Evolutionary conservation across 2,113 vertebrate species (phyloP), one percentile per base, ranked within the genome.

Genomic region (Stegostoma tigrinum): DNA sequence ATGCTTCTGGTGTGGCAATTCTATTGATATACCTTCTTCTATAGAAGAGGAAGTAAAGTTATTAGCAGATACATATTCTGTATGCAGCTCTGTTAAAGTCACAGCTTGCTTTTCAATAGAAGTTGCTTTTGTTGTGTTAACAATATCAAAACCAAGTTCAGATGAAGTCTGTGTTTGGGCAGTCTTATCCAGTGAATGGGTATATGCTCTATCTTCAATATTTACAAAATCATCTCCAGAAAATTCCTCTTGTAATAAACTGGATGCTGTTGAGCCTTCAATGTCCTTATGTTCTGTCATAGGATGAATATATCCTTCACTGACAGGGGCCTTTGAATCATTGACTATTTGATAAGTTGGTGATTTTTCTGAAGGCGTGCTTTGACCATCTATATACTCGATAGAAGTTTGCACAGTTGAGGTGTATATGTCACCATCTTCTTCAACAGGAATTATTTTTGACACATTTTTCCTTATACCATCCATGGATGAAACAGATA

Each of bases 351-450:
- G 21, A 70, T 95, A 34, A 34, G 93, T 68, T 68, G 42, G 19
- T 72, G 42, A 72, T 48, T 70, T 95, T 95, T 95, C 93, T 95
- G 93, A 72, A 72, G 30, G 14, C 30, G 68, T 72, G 30, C 67
- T 95, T 30, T 15, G 12, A 17, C 42, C 67, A 34, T 12, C 68
- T 52, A 30, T 1, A 48, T 95, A 68, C 94, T 70, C 48, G 24
- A 95, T 34, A 95, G 94, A 34, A 95, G 68, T 34, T 24, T 7
- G 27, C 24, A 52, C 42, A 34, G 68, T 95, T 24, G 38, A 42
- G 70, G 91, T 52, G 17, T 66, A 21, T 64, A 23, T 93, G 17
- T 83, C 80, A 83, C 80, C 38, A 38, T 67, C 61, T 93, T 93
- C 89, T 91, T 64, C 15, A 68, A 38, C 38, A 27, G 38, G 34